A percentile compares a stretch with the other conserved stretches of the same genome.
phyloP scores from a whole-genome alignment of 2,888 invertebrate genomes.

The Tetanocera ferruginea region DNA sequence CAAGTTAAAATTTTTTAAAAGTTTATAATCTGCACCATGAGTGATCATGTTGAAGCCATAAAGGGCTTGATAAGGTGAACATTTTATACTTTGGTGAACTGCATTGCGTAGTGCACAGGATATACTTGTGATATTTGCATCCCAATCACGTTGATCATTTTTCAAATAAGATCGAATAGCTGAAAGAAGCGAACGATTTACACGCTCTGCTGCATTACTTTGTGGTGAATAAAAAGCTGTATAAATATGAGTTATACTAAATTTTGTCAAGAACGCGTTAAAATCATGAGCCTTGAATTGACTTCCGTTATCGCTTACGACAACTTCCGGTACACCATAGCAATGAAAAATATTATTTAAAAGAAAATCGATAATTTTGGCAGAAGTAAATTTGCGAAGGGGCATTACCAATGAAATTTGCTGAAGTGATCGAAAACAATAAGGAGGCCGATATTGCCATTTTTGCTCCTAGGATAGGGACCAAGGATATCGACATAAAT shows the following conservation, averaged over 20 bases:
- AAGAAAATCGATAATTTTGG: conserved; percentile 13
- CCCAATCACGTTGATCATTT: conserved; percentile 39
- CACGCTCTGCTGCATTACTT: conserved; percentile 44
- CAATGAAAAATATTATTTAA: conserved; percentile 48
- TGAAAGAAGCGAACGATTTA: conserved; percentile 40
- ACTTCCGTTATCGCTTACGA: conserved; percentile 54
- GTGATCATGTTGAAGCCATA: conserved; percentile 45
- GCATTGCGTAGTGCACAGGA: conserved; percentile 28
- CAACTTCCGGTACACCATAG: conserved; percentile 51
- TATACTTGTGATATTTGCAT: conserved; percentile 27
- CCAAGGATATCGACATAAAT: conserved; percentile 42
- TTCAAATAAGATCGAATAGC: conserved; percentile 42
- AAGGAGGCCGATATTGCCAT: conserved; percentile 36
- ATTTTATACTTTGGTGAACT: conserved; percentile 23
- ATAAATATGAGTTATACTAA: conserved; percentile 29
- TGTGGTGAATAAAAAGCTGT: conserved; percentile 44
- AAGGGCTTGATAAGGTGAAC: conserved; percentile 36
- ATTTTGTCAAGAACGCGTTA: conserved; percentile 40
- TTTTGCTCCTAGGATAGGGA: conserved; percentile 44
- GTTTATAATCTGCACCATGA: conserved; percentile 30
- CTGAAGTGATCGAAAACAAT: conserved; percentile 41
- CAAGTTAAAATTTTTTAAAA: conserved; percentile 19
- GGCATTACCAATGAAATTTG: conserved; percentile 35
- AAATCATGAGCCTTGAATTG: conserved; percentile 49
- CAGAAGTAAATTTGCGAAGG: conserved; percentile 31